Percentiles rank a stretch among this genome's conserved stretches.
phyloP scores from a whole-genome alignment of 2,797 vertebrate species.

The Cyclopterus lumpus region DNA sequence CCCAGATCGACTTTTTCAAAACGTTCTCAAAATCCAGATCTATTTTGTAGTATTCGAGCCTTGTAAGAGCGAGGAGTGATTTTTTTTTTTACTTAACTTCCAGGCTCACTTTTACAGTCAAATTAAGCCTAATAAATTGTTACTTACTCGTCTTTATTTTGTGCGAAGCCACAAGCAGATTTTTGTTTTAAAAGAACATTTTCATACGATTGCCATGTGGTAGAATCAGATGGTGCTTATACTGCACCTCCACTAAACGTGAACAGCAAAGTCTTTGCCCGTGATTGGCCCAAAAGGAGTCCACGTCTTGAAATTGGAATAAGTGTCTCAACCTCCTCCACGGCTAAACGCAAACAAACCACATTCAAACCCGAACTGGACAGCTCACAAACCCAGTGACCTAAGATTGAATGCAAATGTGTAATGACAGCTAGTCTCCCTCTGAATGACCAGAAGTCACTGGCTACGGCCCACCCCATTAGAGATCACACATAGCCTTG shows the following conservation, averaged over 20 bases:
- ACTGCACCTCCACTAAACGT: not conserved
- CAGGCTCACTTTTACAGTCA: slow-evolving; percentile 14
- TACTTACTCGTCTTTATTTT: not conserved
- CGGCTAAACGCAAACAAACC: slow-evolving; percentile 15
- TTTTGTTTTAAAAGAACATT: not conserved
- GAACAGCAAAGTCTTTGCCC: not conserved
- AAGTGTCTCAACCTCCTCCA: not conserved
- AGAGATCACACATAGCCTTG: slow-evolving; percentile 64
- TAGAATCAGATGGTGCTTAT: not conserved
- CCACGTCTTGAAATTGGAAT: not conserved
- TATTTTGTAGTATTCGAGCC: not conserved
- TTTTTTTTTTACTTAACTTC: slow-evolving; percentile 3
- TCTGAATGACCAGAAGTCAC: slow-evolving; percentile 62
- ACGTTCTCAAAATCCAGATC: not conserved
- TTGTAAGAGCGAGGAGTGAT: too few relatives aligned
- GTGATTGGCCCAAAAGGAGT: not conserved
- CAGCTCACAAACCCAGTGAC: slow-evolving; percentile 39
- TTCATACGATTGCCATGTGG: not conserved
- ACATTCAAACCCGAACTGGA: slow-evolving; percentile 33
- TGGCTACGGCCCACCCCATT: slow-evolving; percentile 49
- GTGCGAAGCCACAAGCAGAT: not conserved
- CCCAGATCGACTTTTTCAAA: slow-evolving; percentile 4
- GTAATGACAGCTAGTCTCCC: slow-evolving; percentile 60
- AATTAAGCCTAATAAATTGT: not conserved
- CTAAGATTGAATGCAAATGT: slow-evolving; percentile 57